phyloP scores from a whole-genome alignment of 2,888 invertebrate genomes.

The Athalia cordata region DNA sequence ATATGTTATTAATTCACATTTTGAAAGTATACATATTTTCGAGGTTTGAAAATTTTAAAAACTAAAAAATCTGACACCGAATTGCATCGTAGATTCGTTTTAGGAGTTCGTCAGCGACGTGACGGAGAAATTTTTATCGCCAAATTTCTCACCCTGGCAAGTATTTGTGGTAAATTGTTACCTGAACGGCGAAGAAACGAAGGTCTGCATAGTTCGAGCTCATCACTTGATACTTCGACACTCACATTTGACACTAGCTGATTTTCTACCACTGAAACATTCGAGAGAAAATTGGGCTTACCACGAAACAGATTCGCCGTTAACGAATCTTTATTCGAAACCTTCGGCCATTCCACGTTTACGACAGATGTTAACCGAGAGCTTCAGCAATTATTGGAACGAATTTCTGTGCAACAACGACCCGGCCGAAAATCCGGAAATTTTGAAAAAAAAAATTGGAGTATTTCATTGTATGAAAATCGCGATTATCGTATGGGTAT shows the following conservation, averaged over 20 bases:
- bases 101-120: conserved; percentile 87
- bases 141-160: conserved; percentile 87
- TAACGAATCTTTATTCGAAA: conserved; percentile 65
- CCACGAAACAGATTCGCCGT: conserved; percentile 70
- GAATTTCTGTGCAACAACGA: conserved; percentile 87
- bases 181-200: conserved; percentile 73
- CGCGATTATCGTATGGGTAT: conserved; percentile 79
- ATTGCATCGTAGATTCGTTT: conserved; percentile 55
- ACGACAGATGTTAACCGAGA: conserved; percentile 81
- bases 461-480: conserved; percentile 79
- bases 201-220: conserved; percentile 81
- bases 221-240: conserved; percentile 87
- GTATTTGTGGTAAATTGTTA: conserved; percentile 79
- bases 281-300: conserved; percentile 69
- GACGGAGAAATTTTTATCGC: conserved; percentile 84
- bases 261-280: conserved; percentile 80
- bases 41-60: conserved; percentile 30
- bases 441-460: conserved; percentile 78
- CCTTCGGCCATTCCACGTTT: conserved; percentile 79
- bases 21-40: conserved; percentile 15
- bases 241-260: conserved; percentile 83
- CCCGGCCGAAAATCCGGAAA: conserved; percentile 83
- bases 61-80: neutral
- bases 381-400: conserved; percentile 85
- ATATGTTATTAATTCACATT: conserved; percentile 1